phyloP scores from a whole-genome alignment of 2,797 vertebrate genomes.

The Rhyacichthys aspro region DNA sequence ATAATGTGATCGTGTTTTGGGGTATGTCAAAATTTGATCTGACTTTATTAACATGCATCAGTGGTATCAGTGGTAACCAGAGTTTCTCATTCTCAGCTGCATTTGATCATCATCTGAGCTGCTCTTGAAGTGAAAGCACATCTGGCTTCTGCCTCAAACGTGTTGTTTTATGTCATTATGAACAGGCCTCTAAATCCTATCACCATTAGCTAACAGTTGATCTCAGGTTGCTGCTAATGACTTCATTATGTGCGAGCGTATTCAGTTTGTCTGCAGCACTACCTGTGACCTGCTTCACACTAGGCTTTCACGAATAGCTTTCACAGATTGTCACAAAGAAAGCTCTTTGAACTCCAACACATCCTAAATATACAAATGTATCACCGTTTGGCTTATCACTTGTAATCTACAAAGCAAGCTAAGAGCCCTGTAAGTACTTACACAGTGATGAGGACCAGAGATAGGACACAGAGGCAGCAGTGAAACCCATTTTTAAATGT shows the following conservation, averaged over 20 bases:
- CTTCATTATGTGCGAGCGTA: conserved; percentile 45
- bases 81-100: conserved; percentile 12
- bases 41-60: too few species aligned
- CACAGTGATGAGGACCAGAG: conserved; percentile 1
- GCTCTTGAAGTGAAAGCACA: conserved; percentile 32
- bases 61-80: not conserved
- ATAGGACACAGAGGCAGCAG: not conserved
- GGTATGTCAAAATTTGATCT: too few species aligned
- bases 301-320: conserved; percentile 19
- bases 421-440: not conserved
- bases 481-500: not conserved
- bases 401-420: conserved; percentile 14
- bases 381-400: conserved; percentile 7
- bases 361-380: not conserved
- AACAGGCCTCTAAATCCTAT: conserved; percentile 62
- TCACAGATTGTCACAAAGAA: conserved; percentile 20
- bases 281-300: conserved; percentile 20
- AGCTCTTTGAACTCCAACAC: conserved; percentile 9
- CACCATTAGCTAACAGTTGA: conserved; percentile 45
- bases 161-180: conserved; percentile 45
- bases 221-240: conserved; percentile 53
- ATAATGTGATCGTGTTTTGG: too few species aligned
- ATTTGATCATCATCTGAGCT: conserved; percentile 14
- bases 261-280: conserved; percentile 46
- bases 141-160: conserved; percentile 35